Conservation (phyloP, 1,140 invertebrate genomes). For the Drosophila athabasca region DNA sequence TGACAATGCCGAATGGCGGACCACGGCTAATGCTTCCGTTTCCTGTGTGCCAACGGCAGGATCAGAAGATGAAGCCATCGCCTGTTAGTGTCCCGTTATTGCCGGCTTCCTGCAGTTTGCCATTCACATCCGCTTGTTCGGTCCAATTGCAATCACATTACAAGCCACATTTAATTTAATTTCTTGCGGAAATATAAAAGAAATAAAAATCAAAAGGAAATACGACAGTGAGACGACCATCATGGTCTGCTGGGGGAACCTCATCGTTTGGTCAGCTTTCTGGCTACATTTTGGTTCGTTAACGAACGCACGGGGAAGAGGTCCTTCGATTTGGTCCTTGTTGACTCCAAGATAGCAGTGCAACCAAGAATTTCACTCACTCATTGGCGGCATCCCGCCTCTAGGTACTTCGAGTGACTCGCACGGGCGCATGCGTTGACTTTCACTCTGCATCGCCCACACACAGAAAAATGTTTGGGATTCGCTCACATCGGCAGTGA, state of each 20-base stretch:
- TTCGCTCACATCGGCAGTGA: conserved; percentile 7
- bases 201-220: conserved; percentile 44
- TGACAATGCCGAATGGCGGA: conserved; percentile 16
- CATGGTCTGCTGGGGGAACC: not conserved
- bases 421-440: conserved; percentile 42
- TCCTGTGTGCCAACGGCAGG: conserved; percentile 27
- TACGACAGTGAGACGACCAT: conserved; percentile 8
- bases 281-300: conserved; percentile 34
- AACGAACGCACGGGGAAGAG: conserved; percentile 12
- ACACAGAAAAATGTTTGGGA: conserved; percentile 15
- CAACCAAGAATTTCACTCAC: conserved; percentile 2
- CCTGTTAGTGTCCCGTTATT: conserved; percentile 59
- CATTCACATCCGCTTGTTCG: conserved; percentile 60
- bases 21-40: conserved; percentile 63
- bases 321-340: conserved; percentile 8
- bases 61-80: conserved; percentile 13
- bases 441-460: conserved; percentile 19
- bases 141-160: conserved; percentile 75
- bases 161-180: conserved; percentile 79
- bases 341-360: conserved; percentile 1
- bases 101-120: conserved; percentile 68
- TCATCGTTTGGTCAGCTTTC: conserved; percentile 22
- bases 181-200: conserved; percentile 73
- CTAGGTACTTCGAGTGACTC: conserved; percentile 31
- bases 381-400: conserved; percentile 13